Base-by-base conservation (phyloP, 2,797 vertebrate species). In the Sebastolobus altivelis region DNA sequence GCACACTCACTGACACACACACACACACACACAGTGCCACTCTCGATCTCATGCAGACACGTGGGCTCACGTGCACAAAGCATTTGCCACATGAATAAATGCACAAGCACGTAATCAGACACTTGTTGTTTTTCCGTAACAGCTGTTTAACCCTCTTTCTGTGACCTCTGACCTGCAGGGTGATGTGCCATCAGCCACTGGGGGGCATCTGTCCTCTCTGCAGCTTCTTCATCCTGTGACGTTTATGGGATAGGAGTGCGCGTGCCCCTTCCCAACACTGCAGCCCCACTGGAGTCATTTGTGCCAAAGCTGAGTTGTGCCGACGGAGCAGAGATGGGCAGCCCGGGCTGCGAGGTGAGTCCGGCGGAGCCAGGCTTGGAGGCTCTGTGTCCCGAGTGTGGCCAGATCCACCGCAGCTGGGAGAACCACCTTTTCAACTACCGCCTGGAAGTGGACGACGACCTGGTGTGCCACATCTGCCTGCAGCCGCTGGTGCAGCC, bases 381-480 rank as follows among this genome's bases (percentile, higher is more conserved):
- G 72, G 96, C 96, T 25, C 91, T 97, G 87, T 99, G 98, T 92
- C 95, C 97, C 1, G 98, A 98, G 84, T 99, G 98, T 65, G 98
- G 98, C 88, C 98, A 99, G 92, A 97, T 98, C 92, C 98, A 99
- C 89, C 98, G 97, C 95, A 95, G 96, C 72, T 95, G 96, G 94
- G 98, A 99, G 92, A 99, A 99, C 93, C 98, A 99, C 89, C 95
- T 99, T 56, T 99, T 98, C 91, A 99, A 99, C 93, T 99, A 99
- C 90, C 97, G 97, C 61, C 96, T 99, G 1, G 98, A 99, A 85
- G 98, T 99, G 90, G 98, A 99, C 0, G 98, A 99, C 3, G 98
- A 99, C 93, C 95, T 99, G 83, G 98, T 99, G 90, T 99, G 98
- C 95, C 98, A 99, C 88, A 99, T 99, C 91, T 99, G 98, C 96